Evolutionary conservation across 2,113 vertebrate species (phyloP).

Genomic region (Erpornis zantholeuca): DNA sequence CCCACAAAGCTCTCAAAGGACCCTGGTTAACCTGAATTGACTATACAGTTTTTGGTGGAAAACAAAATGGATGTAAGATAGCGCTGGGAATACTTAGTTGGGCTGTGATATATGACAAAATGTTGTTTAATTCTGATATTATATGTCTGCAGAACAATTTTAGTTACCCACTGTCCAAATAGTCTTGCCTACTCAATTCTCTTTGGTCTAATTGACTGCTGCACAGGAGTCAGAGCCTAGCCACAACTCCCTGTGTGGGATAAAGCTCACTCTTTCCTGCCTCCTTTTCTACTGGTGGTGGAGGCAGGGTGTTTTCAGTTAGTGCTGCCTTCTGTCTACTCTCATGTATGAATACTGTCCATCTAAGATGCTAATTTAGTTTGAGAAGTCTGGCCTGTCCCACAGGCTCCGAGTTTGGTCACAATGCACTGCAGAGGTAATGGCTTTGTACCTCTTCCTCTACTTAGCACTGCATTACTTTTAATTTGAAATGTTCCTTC

Average conservation of each 20-base stretch:
- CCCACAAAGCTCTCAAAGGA: slow-evolving; percentile 49
- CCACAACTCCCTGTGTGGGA: not conserved
- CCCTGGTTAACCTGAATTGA: slow-evolving; percentile 1
- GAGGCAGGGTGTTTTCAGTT: not conserved
- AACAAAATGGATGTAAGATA: not conserved
- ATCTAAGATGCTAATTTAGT: not conserved
- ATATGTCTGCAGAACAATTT: not conserved
- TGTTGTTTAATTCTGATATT: not conserved
- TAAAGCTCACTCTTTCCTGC: not conserved
- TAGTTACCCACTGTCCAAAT: not conserved
- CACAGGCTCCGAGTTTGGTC: not conserved
- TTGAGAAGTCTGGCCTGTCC: not conserved
- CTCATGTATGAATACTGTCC: not conserved
- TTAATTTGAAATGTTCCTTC: not conserved
- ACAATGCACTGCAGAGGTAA: not conserved
- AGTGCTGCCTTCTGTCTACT: not conserved
- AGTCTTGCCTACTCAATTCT: not conserved
- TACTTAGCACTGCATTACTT: not conserved
- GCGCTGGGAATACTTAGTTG: not conserved
- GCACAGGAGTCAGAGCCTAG: not conserved
- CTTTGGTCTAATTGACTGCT: not conserved
- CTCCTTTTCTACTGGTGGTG: not conserved
- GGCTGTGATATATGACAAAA: not conserved
- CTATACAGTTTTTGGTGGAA: not conserved
- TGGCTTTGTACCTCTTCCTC: not conserved